Evolutionary conservation across 2,888 invertebrate genomes (phyloP), one percentile per base, ranked within the genome.

Genomic region (Strigamia maritima): DNA sequence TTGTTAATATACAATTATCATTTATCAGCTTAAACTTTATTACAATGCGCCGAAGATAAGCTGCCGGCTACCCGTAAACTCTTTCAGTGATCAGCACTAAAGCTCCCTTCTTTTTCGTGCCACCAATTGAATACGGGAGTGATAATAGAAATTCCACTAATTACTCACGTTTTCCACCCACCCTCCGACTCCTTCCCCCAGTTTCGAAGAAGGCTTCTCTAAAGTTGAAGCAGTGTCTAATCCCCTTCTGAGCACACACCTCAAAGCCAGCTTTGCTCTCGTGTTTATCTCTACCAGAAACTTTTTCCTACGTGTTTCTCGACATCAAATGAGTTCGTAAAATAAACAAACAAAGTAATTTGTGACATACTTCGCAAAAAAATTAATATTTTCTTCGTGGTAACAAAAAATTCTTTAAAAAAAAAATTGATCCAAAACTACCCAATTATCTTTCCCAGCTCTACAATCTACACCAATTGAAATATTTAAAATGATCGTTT

Each of bases 81-180:
- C 49, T 49, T 49, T 49, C 49, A 49, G n/a, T 49, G 49, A 49
- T 49, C 49, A 10, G 19, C 49, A 49, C 7, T 49, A 49, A 49
- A 49, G 49, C 49, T 49, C 49, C 49, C 49, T 49, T 49, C 49
- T 49, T 49, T 49, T 49, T 49, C 49, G 49, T 49, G 49, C 49
- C 49, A 49, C 49, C 49, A 49, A 49, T 49, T 49, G 49, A 49
- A 49, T 49, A 49, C 49, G 49, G 49, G 49, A 49, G 49, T 49
- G 49, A 49, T 49, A 49, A 49, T 49, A 49, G 49, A 49, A 49
- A 49, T 49, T 49, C 49, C 49, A 14, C 49, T 49, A 49, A 49
- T 49, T 49, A 49, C 49, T 49, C 49, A 49, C 49, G 49, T 49
- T 49, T 49, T 49, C 49, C 16, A 49, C 49, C 49, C 40, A 40